Conservation (phyloP, 2,888 invertebrate species). For the Caprella mutica region DNA sequence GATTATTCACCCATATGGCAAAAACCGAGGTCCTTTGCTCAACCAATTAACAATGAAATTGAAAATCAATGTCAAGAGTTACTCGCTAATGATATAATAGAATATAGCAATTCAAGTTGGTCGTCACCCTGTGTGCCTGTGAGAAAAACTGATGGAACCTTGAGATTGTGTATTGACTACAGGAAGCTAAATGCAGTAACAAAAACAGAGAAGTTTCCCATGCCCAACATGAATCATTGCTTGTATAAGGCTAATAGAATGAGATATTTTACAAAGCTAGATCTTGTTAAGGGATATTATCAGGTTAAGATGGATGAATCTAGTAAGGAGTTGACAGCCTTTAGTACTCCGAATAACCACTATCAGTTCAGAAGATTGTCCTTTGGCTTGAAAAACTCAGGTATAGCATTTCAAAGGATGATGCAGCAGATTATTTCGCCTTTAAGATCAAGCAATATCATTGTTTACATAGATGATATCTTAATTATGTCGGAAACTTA, state of each 20-base stretch:
- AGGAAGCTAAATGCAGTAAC: not conserved
- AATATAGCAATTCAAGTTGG: not conserved
- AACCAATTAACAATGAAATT: not conserved
- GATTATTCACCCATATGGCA: too few relatives aligned
- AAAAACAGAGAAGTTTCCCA: not conserved
- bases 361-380: conserved; percentile 1
- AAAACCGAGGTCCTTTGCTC: too few relatives aligned
- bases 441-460: too few relatives aligned
- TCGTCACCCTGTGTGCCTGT: not conserved
- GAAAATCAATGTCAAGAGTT: not conserved
- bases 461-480: too few relatives aligned
- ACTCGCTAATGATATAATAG: not conserved
- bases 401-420: too few relatives aligned
- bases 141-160: not conserved
- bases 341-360: not conserved
- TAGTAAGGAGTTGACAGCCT: not conserved
- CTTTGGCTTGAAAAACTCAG: not conserved
- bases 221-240: not conserved
- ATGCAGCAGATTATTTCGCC: too few relatives aligned
- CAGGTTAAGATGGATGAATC: not conserved
- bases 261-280: not conserved
- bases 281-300: not conserved
- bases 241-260: not conserved
- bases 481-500: too few relatives aligned
- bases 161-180: not conserved